Evolutionary conservation across 2,888 invertebrate species (phyloP), one percentile per base, ranked within the genome.

Genomic region (Thecocarcelia acutangulata): DNA sequence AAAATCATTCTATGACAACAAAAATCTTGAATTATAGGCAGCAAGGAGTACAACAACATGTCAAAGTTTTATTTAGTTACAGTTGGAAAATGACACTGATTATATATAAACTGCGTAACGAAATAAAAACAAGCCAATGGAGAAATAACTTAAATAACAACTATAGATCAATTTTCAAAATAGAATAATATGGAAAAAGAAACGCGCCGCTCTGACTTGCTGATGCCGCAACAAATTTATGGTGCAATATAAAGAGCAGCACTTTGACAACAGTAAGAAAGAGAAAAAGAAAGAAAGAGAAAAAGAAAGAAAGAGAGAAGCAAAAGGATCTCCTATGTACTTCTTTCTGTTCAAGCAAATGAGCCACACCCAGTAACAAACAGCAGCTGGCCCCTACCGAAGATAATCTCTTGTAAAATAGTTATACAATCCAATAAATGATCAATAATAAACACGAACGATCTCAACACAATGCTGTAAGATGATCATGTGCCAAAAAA

Each of bases 351-450:
- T 33, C 4, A 9, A 50, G 24, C 37, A 73, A 73, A 69, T 46
- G 72, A 72, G 64, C 66, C 17, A 61, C 40, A 42, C 19, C 48
- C 33, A 33, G 8, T 33, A 75, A 37, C 70, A 61, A 33, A 80
- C 80, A 79, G 76, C 85, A 85, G 84, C 85, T 84, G 84, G 84
- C 83, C 83, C 64, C 64, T 80, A 85, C 83, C 84, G 84, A 56
- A 76, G 81, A 74, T 85, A 85, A 85, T 85, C 83, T 84, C 74
- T 76, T 76, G 80, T 77, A 74, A 76, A 69, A 66, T 73, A 63
- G 52, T 78, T 82, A 54, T 61, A 75, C 74, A 74, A 82, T 75
- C 69, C 50, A 19, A 42, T 63, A 40, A 58, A 82, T 59, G 64
- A 78, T 77, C 66, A 61, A 56, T 46, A 64, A 75, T 46, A 69